phyloP scores from a whole-genome alignment of 92 coral and sea anemone species.

The Paragorgia papillata region DNA sequence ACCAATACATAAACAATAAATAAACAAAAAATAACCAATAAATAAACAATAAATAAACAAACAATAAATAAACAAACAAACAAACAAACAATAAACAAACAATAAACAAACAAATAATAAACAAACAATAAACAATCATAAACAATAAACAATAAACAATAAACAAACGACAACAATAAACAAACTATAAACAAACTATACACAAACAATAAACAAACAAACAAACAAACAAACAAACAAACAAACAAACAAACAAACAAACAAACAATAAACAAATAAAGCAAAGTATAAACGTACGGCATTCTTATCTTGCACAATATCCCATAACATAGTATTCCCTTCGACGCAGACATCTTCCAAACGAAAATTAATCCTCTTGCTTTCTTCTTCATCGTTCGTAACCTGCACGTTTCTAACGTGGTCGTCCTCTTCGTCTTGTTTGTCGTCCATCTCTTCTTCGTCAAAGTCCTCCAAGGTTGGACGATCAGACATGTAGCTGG shows the following conservation, averaged over 20 bases:
- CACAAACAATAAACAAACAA: too few species aligned
- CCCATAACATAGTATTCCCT: slow-evolving; percentile 97
- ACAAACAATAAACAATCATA: too few species aligned
- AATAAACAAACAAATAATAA: too few species aligned
- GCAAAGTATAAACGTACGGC: slow-evolving; percentile 67
- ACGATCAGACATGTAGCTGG: slow-evolving; percentile 90
- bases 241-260: slow-evolving; percentile 15
- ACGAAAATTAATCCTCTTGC: slow-evolving; percentile 75
- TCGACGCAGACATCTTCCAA: slow-evolving; percentile 88
- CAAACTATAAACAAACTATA: not conserved
- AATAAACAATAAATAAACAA: too few species aligned
- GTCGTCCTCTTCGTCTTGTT: slow-evolving; percentile 74
- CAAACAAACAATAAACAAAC: too few species aligned
- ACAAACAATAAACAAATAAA: too few species aligned
- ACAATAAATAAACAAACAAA: too few species aligned
- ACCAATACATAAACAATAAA: too few species aligned
- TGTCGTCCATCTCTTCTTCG: slow-evolving; percentile 85
- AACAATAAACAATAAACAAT: too few species aligned
- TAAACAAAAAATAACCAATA: too few species aligned
- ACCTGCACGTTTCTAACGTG: slow-evolving; percentile 72
- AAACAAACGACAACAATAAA: too few species aligned
- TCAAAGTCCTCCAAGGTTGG: slow-evolving; percentile 95
- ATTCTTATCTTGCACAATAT: slow-evolving; percentile 90
- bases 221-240: not conserved
- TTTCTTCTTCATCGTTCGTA: slow-evolving; percentile 64